Conservation (phyloP, 1,140 invertebrate genomes). For the Drosophila tristis region DNA sequence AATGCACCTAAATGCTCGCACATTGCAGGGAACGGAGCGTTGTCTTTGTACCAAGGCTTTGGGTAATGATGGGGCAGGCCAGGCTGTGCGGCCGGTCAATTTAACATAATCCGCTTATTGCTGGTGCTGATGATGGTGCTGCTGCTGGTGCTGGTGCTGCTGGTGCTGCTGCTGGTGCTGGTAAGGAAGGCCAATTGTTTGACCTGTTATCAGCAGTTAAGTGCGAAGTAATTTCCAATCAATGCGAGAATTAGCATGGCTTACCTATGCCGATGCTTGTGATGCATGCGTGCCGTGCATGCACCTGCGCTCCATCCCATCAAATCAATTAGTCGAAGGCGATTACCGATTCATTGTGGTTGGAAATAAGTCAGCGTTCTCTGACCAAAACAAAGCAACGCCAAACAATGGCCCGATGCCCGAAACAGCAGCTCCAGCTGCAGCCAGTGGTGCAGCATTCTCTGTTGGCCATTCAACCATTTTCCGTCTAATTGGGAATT, state of each 20-base stretch:
- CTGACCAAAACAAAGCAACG: background rate
- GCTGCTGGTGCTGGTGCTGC: too few species aligned
- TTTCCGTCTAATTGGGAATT: conserved; percentile 52
- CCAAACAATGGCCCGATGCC: background rate
- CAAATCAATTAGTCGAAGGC: background rate
- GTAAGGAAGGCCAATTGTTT: too few species aligned
- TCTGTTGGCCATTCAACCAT: background rate
- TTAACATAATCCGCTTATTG: too few species aligned
- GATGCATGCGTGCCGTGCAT: background rate
- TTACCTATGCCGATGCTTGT: background rate
- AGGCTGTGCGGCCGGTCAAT: too few species aligned
- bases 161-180: too few species aligned
- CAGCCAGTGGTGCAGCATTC: background rate
- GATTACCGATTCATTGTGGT: background rate
- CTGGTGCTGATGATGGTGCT: too few species aligned
- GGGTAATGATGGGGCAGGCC: too few species aligned
- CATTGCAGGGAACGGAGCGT: background rate
- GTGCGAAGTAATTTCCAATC: too few species aligned
- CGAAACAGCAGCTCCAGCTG: background rate
- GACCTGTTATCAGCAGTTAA: too few species aligned
- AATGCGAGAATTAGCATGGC: too few species aligned
- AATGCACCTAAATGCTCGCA: conserved; percentile 9
- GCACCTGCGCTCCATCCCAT: background rate
- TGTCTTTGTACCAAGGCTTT: background rate
- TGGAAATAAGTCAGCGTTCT: background rate